Base-by-base conservation (phyloP, 2,888 invertebrate genomes). In the Cataglyphis rosenhaueri region DNA sequence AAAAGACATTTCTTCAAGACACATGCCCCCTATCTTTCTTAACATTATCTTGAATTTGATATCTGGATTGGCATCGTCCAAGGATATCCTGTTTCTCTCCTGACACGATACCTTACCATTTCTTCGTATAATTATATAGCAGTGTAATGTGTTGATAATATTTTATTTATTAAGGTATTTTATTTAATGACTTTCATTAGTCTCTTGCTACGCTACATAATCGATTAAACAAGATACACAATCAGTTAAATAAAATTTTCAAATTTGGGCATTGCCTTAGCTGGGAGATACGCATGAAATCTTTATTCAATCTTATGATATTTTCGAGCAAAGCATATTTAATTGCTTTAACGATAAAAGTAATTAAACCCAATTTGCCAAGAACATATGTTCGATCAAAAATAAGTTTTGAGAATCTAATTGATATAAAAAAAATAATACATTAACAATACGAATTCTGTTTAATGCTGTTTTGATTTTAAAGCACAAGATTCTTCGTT, bases 51-150 rank as follows among this genome's bases (percentile, higher is more conserved):
- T 52, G 52, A 52, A 52, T 52, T 52, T 52, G 52, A 52, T 52
- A 71, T 71, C 59, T 38, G 71, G 5, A 71, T 59, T 38, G 59
- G 71, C 12, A 71, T 71, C 71, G 57, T 10, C 38, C 25, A 25
- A 71, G 71, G 38, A 59, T 71, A 71, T 71, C 71, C 71, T 71
- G 71, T 59, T 57, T 55, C 38, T 71, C 71, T 18, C n/a, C 59
- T 21, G 59, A 71, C 21, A 12, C 25, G 18, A 25, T 38, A 25
- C 3, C n/a, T n/a, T n/a, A 52, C 52, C n/a, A n/a, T 52, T 52
- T 8, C 8, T n/a, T 52, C 52, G 52, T n/a, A 52, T n/a, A 52
- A 52, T 52, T 52, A 52, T n/a, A 52, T 8, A 52, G n/a, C 44
- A 9, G 44, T 44, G 44, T 44, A 44, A 15, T 44, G 3, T n/a